Evolutionary conservation across 2,113 vertebrate genomes (phyloP), one percentile per base, ranked within the genome.

Genomic region (Hydrolagus affinis): DNA sequence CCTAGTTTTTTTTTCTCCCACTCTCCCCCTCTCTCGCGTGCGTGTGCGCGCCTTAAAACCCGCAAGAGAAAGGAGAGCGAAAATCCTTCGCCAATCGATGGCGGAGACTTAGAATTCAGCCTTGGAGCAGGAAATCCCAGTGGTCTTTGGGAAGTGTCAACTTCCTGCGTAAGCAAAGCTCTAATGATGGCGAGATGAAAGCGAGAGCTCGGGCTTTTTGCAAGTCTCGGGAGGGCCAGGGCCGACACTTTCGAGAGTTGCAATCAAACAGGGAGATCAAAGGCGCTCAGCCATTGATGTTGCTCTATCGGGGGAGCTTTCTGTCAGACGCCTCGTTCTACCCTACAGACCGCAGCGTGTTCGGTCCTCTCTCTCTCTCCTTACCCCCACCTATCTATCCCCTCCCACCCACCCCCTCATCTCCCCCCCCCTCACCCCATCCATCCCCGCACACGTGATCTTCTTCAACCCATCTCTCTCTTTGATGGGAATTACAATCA

Each of bases 101-200:
- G 66, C 30, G 60, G 30, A 83, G 19, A 25, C 78, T 83, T 30
- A 66, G 62, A 68, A 83, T 83, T 83, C 78, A 83, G 78, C 78
- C 78, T 32, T 30, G 19, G 78, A 83, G 78, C 78, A 83, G 66
- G 44, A 83, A 64, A 15, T 83, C 62, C 62, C 78, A 83, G 78
- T 66, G 78, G 78, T 83, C 78, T 66, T 83, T 83, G 78, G 60
- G 78, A 83, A 83, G 78, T 83, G 78, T 83, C 78, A 83, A 83
- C 78, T 83, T 83, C 78, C 78, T 83, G 78, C 66, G 78, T 66
- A 83, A 83, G 78, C 78, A 83, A n/a, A n/a, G 78, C 25, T 66
- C 78, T 83, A 83, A 83, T 83, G 78, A 83, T 83, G 78, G 78
- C 30, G 28, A 83, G 78, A 83, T 83, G 21, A 83, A 83, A 83